Percentiles rank a stretch among this genome's conserved stretches.
These are phyloP conservation scores for human DNA, from an alignment of 2,113 vertebrate species.

Conservation along the genomic window DNA sequence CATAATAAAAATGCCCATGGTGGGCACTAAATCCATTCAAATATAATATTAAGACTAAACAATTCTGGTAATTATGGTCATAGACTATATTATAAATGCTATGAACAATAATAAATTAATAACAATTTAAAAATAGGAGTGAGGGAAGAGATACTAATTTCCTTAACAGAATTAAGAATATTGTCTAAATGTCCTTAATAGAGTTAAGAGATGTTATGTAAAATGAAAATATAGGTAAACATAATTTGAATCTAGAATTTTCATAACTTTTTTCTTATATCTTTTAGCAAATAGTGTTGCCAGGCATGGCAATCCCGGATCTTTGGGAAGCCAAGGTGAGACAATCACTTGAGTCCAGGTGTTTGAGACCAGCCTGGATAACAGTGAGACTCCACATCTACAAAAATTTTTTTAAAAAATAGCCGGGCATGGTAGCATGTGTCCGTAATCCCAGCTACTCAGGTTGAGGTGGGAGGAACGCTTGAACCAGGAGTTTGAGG, in stretches of 20 bases:
- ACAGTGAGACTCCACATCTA: too few species aligned
- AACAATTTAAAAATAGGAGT: background rate
- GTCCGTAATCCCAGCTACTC: too few species aligned
- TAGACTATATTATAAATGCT: background rate
- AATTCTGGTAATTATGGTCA: background rate
- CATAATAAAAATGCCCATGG: background rate
- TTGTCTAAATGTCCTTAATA: background rate
- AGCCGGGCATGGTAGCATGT: too few species aligned
- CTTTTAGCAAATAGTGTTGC: background rate
- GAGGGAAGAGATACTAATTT: constrained; percentile 29
- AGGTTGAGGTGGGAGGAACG: too few species aligned
- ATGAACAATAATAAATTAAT: constrained; percentile 7
- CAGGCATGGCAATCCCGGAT: too few species aligned
- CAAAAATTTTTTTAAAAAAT: too few species aligned
- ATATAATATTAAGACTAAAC: background rate
- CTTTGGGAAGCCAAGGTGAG: too few species aligned
- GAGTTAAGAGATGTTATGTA: background rate
- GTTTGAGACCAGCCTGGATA: too few species aligned
- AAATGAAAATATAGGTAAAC: constrained; percentile 7
- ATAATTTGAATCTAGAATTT: background rate
- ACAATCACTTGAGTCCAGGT: too few species aligned
- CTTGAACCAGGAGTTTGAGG: too few species aligned
- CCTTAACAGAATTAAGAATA: background rate
- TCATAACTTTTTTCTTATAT: background rate
- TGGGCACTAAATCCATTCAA: background rate